phyloP scores from a whole-genome alignment of 2,113 vertebrate genomes.

The Dipodomys stephensi region DNA sequence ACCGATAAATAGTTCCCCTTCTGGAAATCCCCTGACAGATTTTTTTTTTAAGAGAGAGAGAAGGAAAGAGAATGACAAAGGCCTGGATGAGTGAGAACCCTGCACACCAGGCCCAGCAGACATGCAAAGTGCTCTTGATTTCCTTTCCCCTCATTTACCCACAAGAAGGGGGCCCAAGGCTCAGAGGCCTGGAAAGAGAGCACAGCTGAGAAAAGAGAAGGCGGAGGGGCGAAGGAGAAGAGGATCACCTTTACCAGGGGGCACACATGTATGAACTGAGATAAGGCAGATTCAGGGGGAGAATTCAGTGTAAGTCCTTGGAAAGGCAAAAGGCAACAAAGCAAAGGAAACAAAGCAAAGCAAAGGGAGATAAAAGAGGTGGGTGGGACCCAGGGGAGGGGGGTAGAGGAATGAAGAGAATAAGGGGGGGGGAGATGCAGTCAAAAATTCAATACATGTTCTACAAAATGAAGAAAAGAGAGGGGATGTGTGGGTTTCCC shows the following conservation, averaged over 20 bases:
- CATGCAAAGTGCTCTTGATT: neutral
- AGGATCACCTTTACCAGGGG: neutral
- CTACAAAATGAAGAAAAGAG: neutral
- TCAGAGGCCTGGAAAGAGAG: neutral
- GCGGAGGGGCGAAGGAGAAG: conserved; percentile 20
- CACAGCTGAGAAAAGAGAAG: neutral
- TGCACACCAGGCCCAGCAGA: neutral
- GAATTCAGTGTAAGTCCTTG: too few species aligned
- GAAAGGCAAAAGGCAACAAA: too few species aligned
- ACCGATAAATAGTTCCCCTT: neutral
- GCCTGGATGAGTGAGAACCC: neutral
- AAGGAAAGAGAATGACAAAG: neutral
- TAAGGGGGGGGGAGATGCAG: too few species aligned
- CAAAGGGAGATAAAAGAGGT: too few species aligned
- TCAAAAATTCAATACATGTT: too few species aligned
- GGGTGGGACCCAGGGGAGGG: too few species aligned
- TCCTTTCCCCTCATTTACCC: neutral
- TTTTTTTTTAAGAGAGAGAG: neutral
- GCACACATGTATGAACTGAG: too few species aligned
- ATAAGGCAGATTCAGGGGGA: too few species aligned
- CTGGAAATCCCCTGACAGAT: conserved; percentile 24
- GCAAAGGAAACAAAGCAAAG: too few species aligned
- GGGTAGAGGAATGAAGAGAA: too few species aligned
- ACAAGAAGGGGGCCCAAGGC: neutral
- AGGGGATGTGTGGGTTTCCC: neutral